Base-by-base conservation (phyloP, 2,797 vertebrate species). In the Hypotaenidia okinawae region DNA sequence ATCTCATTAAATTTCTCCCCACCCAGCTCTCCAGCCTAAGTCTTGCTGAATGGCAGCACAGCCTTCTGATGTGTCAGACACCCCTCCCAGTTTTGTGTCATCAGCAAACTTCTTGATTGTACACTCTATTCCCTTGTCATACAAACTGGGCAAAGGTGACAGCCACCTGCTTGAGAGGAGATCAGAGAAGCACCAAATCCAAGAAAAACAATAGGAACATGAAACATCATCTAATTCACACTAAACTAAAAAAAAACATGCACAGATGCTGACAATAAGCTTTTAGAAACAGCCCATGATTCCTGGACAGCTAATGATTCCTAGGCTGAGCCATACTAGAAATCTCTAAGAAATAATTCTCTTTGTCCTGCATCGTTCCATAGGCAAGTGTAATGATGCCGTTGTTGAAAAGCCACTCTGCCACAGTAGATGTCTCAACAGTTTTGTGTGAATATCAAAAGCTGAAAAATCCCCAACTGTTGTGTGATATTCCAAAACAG, bases 391-490 rank as follows among this genome's bases (percentile, higher is more conserved):
- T 43, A 8, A 32, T 30, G 47, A 37, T 0, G 2, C 1, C 84
- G 4, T 28, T 66, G 6, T 52, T 0, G 0, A 67, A 87, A 37
- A 43, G 2, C 3, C 27, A 18, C 45, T 47, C 32, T 82, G 35
- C 18, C 45, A 30, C 11, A 37, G 21, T 22, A 22, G 19, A 35
- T 1, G 17, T 62, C 49, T 74, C 58, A 83, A 74, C 7, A 75
- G 11, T 45, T 74, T 70, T 51, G 9, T 51, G 32, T 41, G 28
- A 75, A 28, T 32, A 70, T 33, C 15, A 69, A 64, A 39, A 87
- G 18, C 25, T 59, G 27, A 52, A 83, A 58, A 90, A 77, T 24
- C 4, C 25, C 73, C 16, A 76, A 15, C 37, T 55, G 23, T 52
- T 30, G 51, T 52, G 30, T 1, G 6, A 73, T 67, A 58, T 58